Percentiles rank a stretch among this genome's conserved stretches.
phyloP scores from a whole-genome alignment of 2,888 invertebrate species.

The Heliconius aoede region DNA sequence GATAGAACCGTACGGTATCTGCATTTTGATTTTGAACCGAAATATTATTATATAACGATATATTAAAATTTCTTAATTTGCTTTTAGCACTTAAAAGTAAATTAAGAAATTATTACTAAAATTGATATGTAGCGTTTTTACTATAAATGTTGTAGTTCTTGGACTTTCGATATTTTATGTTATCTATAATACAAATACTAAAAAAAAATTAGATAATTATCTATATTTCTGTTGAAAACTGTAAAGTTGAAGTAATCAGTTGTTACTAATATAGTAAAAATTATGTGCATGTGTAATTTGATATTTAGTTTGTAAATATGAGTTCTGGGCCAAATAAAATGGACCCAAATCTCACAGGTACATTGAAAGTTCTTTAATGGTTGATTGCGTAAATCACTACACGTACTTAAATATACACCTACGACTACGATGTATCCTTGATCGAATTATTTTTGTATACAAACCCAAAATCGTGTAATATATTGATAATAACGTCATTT shows the following conservation, averaged over 20 bases:
- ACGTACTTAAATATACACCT: constrained; percentile 20
- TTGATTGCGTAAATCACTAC: too few species aligned
- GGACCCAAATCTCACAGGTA: constrained; percentile 71
- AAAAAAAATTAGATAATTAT: neutral
- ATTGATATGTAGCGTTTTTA: neutral
- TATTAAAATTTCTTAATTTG: too few species aligned
- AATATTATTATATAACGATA: too few species aligned
- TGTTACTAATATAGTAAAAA: constrained; percentile 12
- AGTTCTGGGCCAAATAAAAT: constrained; percentile 57
- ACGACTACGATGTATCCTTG: neutral
- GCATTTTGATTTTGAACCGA: neutral
- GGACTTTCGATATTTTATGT: neutral
- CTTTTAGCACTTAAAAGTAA: neutral
- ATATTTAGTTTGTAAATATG: constrained; percentile 48
- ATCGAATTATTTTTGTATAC: neutral
- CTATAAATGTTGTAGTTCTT: neutral
- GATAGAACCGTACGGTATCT: neutral
- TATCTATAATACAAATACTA: constrained; percentile 4
- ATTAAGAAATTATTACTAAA: neutral
- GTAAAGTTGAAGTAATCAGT: constrained; percentile 10
- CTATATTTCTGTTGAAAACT: constrained; percentile 9
- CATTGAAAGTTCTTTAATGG: constrained; percentile 42
- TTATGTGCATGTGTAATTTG: constrained; percentile 36
- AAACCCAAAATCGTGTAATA: neutral
- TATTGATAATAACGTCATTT: neutral